Percentiles rank a stretch among this genome's conserved stretches.
These are phyloP conservation scores for Macroglossus sobrinus DNA, from an alignment of 2,113 vertebrate genomes.

Conservation along the genomic window DNA sequence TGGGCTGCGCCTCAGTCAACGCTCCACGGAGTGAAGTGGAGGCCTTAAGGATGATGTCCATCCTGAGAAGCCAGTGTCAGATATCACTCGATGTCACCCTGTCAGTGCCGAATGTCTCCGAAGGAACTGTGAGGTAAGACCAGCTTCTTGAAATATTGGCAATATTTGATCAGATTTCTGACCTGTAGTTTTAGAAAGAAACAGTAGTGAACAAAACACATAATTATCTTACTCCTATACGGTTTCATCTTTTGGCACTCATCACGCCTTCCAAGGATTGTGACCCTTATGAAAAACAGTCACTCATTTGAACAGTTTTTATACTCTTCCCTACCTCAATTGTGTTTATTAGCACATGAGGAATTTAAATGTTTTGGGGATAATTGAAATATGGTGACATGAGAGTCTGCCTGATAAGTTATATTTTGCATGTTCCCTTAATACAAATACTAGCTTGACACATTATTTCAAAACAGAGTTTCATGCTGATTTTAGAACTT, in stretches of 20 bases:
- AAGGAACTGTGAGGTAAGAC: slow-evolving; percentile 95
- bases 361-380: not conserved
- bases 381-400: not conserved
- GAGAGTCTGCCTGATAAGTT: not conserved
- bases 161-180: not conserved
- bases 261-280: not conserved
- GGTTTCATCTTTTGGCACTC: not conserved
- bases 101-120: slow-evolving; percentile 96
- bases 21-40: slow-evolving; percentile 98
- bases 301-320: not conserved
- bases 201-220: not conserved
- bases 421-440: not conserved
- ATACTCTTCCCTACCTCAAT: not conserved
- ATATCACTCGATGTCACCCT: slow-evolving; percentile 94
- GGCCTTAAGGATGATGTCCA: slow-evolving; percentile 97
- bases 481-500: slow-evolving; percentile 19
- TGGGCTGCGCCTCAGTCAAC: slow-evolving; percentile 97
- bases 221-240: not conserved
- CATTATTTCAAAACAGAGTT: not conserved
- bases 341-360: not conserved
- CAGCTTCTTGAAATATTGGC: not conserved
- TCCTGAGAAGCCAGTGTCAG: slow-evolving; percentile 95
- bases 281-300: slow-evolving; percentile 6
- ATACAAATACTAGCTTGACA: not conserved
- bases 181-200: not conserved